Evolutionary conservation across 2,113 vertebrate genomes (phyloP).

Genomic region (Takifugu bimaculatus): DNA sequence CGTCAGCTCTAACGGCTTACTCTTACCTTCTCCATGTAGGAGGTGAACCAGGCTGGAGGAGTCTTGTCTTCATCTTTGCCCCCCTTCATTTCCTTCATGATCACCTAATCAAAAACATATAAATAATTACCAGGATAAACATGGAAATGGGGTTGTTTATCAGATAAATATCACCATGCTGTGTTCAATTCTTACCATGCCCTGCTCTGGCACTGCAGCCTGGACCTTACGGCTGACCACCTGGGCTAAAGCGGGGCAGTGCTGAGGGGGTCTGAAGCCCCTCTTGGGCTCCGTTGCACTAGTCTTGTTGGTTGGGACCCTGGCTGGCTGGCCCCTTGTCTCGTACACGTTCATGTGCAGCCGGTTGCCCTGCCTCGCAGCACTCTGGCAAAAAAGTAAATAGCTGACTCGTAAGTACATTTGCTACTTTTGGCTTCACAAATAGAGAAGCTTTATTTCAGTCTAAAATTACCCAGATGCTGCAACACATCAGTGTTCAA

Average conservation of each 20-base stretch:
- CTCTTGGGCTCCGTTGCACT: conserved; percentile 69
- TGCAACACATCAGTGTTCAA: no score
- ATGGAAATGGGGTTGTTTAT: neutral
- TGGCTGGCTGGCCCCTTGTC: conserved; percentile 57
- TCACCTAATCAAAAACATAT: conserved; percentile 47
- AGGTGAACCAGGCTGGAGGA: conserved; percentile 94
- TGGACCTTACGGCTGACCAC: conserved; percentile 73
- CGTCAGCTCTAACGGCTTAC: neutral
- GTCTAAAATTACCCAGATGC: neutral
- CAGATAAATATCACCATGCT: neutral
- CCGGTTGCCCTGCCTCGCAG: conserved; percentile 69
- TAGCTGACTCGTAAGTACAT: neutral
- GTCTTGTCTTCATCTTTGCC: conserved; percentile 77
- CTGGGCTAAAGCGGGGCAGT: conserved; percentile 69
- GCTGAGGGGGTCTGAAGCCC: conserved; percentile 74
- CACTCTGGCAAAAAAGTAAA: conserved; percentile 51
- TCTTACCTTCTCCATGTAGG: conserved; percentile 88
- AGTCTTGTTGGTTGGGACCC: conserved; percentile 52
- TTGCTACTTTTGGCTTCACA: neutral
- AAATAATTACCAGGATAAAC: neutral
- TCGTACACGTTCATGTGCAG: conserved; percentile 78
- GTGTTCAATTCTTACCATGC: conserved; percentile 58
- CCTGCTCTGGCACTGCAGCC: conserved; percentile 70
- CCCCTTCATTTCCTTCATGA: conserved; percentile 71
- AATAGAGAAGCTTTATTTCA: neutral